These are phyloP conservation scores for Microplitis deprimator DNA, from an alignment of 2,888 invertebrate genomes.

Conservation along the genomic window DNA sequence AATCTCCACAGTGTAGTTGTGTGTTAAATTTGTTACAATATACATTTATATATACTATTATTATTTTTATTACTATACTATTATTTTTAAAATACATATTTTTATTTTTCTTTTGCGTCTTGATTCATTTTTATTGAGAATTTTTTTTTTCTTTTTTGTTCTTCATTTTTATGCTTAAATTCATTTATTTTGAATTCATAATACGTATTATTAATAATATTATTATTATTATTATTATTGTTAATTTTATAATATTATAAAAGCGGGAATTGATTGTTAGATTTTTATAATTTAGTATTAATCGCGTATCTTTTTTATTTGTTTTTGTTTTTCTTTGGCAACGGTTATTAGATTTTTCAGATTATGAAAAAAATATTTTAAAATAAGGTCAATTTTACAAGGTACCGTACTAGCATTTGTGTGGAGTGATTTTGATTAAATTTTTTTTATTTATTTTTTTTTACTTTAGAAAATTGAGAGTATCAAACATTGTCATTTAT, in stretches of 20 bases:
- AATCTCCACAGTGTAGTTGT: slow-evolving; percentile 63
- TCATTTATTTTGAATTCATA: slow-evolving; percentile 5
- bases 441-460: slow-evolving; percentile 1
- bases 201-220: background rate
- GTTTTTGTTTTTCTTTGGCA: slow-evolving; percentile 19
- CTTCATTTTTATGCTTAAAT: slow-evolving; percentile 9
- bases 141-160: background rate
- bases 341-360: slow-evolving; percentile 34
- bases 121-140: background rate
- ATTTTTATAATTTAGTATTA: background rate
- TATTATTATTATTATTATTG: background rate
- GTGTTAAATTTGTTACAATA: slow-evolving; percentile 24
- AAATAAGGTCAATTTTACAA: slow-evolving; percentile 17
- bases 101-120: slow-evolving; percentile 7
- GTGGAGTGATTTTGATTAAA: slow-evolving; percentile 26
- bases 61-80: background rate
- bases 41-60: background rate
- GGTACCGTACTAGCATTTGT: slow-evolving; percentile 38
- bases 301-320: background rate
- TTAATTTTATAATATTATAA: background rate
- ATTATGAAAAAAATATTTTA: slow-evolving; percentile 23
- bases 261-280: background rate
- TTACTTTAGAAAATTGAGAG: slow-evolving; percentile 19
- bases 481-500: slow-evolving; percentile 21
- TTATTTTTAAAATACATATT: slow-evolving; percentile 7